phyloP scores from a whole-genome alignment of 2,888 invertebrate genomes.

The Xanthia icteritia region DNA sequence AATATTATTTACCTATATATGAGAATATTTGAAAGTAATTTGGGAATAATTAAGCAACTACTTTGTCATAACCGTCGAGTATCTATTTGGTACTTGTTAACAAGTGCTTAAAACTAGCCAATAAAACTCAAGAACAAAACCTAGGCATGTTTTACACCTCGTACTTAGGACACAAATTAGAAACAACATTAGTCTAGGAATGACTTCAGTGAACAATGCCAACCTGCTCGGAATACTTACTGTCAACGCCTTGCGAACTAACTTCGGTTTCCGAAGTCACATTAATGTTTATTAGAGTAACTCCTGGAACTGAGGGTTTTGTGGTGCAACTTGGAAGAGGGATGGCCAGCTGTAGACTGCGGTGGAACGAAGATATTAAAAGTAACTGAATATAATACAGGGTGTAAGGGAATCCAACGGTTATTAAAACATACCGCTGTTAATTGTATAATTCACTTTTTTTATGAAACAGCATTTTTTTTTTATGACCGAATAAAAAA shows the following conservation, averaged over 20 bases:
- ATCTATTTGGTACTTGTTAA: too few relatives aligned
- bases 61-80: too few relatives aligned
- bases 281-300: conserved; percentile 32
- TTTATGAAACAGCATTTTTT: too few relatives aligned
- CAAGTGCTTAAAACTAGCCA: not conserved
- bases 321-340: conserved; percentile 22
- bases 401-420: too few relatives aligned
- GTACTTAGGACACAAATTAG: conserved; percentile 23
- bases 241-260: conserved; percentile 22
- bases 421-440: too few relatives aligned
- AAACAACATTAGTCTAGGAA: conserved; percentile 24
- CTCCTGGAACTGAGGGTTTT: conserved; percentile 9
- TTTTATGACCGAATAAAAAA: too few relatives aligned
- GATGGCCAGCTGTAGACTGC: not conserved
- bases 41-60: too few relatives aligned
- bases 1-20: too few relatives aligned
- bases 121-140: not conserved
- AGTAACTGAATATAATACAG: too few relatives aligned
- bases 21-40: too few relatives aligned
- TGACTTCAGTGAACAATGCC: conserved; percentile 15
- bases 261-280: conserved; percentile 31
- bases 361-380: not conserved
- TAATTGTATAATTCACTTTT: too few relatives aligned
- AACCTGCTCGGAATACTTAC: conserved; percentile 47
- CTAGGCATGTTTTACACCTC: not conserved